Evolutionary conservation across 1,140 invertebrate genomes (phyloP).

Genomic region (Tribolium castaneum): DNA sequence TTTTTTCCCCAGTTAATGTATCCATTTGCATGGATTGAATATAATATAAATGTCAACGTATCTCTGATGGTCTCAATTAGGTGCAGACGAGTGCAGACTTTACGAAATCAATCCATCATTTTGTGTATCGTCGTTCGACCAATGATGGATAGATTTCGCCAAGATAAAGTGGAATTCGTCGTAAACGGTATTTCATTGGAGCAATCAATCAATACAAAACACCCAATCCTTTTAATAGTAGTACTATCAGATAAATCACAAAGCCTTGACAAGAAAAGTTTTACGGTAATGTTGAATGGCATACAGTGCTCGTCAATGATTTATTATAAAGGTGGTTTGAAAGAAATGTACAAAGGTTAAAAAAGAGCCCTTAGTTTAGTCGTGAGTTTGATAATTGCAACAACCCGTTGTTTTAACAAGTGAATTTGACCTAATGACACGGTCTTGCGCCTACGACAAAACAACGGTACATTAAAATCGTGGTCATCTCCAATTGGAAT

Average conservation of each 20-base stretch:
- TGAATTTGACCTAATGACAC: constrained; percentile 35
- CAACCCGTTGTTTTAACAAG: constrained; percentile 17
- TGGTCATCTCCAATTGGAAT: constrained; percentile 25
- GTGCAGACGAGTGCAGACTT: background rate
- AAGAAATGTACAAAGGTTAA: background rate
- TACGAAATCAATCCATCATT: background rate
- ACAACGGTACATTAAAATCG: constrained; percentile 14
- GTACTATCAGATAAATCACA: background rate
- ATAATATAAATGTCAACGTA: too few relatives aligned
- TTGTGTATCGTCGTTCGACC: background rate
- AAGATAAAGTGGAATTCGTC: constrained; percentile 11
- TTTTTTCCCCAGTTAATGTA: too few relatives aligned
- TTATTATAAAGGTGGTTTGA: background rate
- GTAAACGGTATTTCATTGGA: constrained; percentile 18
- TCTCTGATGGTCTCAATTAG: background rate
- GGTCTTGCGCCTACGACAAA: constrained; percentile 21
- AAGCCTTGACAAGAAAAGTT: background rate
- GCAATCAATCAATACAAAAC: constrained; percentile 6
- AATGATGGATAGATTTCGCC: constrained; percentile 12
- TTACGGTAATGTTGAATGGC: background rate
- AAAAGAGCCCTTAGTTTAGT: background rate
- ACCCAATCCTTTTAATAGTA: background rate
- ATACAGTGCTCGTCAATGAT: background rate
- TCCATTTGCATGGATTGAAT: too few relatives aligned
- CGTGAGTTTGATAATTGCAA: constrained; percentile 9